A percentile compares a stretch with the other conserved stretches of the same genome.
phyloP scores from a whole-genome alignment of 2,113 vertebrate genomes.

The Echinops telfairi region DNA sequence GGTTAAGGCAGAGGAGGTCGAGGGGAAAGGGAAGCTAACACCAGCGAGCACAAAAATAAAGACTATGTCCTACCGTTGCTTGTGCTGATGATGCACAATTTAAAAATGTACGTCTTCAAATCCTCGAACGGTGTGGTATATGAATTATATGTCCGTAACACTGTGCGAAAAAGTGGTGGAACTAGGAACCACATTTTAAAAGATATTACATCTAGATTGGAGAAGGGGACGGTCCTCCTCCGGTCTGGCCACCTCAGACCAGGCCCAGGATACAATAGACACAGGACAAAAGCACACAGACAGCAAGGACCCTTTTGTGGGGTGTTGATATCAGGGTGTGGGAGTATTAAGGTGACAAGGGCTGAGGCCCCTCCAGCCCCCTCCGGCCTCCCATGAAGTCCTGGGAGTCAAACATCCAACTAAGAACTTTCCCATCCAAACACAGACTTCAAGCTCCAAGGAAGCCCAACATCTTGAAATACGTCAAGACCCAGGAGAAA shows the following conservation, averaged over 20 bases:
- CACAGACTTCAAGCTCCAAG: constrained; percentile 55
- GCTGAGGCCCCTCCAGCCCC: background rate
- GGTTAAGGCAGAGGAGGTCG: no score
- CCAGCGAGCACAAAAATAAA: no score
- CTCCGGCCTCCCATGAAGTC: background rate
- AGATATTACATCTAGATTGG: background rate
- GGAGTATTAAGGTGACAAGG: background rate
- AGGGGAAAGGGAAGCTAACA: no score
- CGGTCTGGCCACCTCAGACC: background rate
- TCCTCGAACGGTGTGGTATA: background rate
- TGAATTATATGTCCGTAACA: no score
- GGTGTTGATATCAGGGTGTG: background rate
- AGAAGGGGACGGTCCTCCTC: background rate
- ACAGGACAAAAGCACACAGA: background rate
- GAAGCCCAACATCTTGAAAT: background rate
- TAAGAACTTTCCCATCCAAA: constrained; percentile 12
- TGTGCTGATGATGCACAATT: no score
- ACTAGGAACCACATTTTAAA: background rate
- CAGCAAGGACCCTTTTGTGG: background rate
- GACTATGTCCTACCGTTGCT: no score
- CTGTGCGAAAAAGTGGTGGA: no score
- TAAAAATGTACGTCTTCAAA: no score
- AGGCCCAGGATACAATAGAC: background rate
- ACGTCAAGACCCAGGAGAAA: constrained; percentile 12
- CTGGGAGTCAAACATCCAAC: background rate